Conservation (phyloP, 1,140 invertebrate genomes). For the Rhynchophorus ferrugineus region DNA sequence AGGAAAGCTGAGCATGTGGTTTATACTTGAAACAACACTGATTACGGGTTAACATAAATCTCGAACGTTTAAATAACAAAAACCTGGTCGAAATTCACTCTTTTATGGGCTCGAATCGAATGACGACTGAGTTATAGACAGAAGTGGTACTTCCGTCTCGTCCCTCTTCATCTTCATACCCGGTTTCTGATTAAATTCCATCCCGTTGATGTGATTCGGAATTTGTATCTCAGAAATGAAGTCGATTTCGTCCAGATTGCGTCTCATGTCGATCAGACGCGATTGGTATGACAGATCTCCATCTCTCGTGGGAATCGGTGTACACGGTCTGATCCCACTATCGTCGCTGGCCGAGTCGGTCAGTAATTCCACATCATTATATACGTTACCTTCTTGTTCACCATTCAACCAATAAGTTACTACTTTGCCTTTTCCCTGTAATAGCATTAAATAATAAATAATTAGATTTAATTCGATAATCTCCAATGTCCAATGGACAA, state of each 20-base stretch:
- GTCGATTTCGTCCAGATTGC: constrained; percentile 14
- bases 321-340: constrained; percentile 2
- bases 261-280: constrained; percentile 13
- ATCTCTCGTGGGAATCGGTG: constrained; percentile 8
- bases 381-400: constrained; percentile 39
- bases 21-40: no score
- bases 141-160: constrained; percentile 29
- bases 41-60: no score
- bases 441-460: constrained; percentile 18
- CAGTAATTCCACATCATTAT: neutral
- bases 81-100: neutral
- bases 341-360: neutral
- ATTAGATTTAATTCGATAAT: neutral
- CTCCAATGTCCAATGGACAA: no score
- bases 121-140: constrained; percentile 27
- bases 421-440: constrained; percentile 81
- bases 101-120: constrained; percentile 22
- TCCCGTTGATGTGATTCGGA: neutral
- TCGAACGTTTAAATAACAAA: no score
- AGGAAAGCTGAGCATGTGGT: no score
- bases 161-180: constrained; percentile 8
- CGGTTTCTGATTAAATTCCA: neutral
- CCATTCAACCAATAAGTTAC: constrained; percentile 87
- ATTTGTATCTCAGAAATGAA: constrained; percentile 18
- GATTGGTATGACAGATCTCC: constrained; percentile 9